These are phyloP conservation scores for Hesperia comma DNA, from an alignment of 2,888 invertebrate genomes.

Conservation along the genomic window DNA sequence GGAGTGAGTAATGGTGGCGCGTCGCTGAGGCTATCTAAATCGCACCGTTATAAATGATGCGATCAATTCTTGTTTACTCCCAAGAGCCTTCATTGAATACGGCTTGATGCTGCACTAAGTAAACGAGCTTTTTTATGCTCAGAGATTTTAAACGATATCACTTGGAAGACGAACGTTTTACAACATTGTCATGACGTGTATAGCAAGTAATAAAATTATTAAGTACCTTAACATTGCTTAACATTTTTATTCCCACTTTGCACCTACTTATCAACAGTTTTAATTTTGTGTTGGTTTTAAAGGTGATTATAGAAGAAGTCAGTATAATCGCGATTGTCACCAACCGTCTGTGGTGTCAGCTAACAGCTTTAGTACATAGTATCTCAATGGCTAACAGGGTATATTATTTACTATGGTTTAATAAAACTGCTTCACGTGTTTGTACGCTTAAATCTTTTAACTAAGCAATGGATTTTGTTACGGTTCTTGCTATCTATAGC, in stretches of 20 bases:
- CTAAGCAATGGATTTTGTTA: too few species aligned
- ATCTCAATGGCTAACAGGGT: too few species aligned
- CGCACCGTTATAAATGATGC: constrained; percentile 74
- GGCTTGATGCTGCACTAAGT: constrained; percentile 39
- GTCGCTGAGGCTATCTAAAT: constrained; percentile 65
- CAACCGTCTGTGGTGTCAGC: too few species aligned
- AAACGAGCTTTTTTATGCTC: constrained; percentile 30
- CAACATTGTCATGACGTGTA: neutral
- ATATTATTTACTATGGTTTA: too few species aligned
- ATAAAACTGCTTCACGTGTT: too few species aligned
- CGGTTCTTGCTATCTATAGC: too few species aligned
- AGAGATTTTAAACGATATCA: constrained; percentile 24
- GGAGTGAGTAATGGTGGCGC: constrained; percentile 51
- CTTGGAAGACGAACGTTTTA: neutral
- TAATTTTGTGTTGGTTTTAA: too few species aligned
- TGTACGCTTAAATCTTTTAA: too few species aligned
- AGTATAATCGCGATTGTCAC: too few species aligned
- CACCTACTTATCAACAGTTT: too few species aligned
- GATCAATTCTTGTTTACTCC: constrained; percentile 74
- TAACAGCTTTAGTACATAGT: too few species aligned
- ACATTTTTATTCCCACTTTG: neutral
- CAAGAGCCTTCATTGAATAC: constrained; percentile 50
- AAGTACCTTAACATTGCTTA: neutral
- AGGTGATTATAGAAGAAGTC: too few species aligned
- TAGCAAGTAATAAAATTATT: neutral